Conservation (phyloP, 2,888 invertebrate genomes). For the Xylocampa areola region DNA sequence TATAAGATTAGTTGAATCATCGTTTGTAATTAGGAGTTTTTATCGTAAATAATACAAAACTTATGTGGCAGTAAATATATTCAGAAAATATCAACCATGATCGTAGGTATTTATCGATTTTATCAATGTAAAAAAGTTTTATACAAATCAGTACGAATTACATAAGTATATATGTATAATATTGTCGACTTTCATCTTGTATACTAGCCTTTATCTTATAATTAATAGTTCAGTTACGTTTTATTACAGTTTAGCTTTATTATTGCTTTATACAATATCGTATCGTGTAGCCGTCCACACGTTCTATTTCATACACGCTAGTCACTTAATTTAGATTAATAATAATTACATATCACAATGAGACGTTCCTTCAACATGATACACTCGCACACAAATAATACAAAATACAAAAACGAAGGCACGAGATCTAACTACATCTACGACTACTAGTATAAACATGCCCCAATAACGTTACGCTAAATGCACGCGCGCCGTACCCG, state of each 20-base stretch:
- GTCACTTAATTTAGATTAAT: slow-evolving; percentile 89
- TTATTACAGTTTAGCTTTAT: slow-evolving; percentile 64
- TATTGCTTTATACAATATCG: slow-evolving; percentile 89
- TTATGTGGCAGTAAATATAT: slow-evolving; percentile 88
- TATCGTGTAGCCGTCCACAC: slow-evolving; percentile 84
- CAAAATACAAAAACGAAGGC: slow-evolving; percentile 86
- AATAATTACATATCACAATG: slow-evolving; percentile 90
- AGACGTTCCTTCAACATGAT: slow-evolving; percentile 86
- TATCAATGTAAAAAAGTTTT: slow-evolving; percentile 83
- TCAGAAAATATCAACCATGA: slow-evolving; percentile 88
- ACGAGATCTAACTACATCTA: slow-evolving; percentile 88
- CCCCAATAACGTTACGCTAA: slow-evolving; percentile 82
- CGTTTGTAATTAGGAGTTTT: slow-evolving; percentile 49
- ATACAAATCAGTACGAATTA: slow-evolving; percentile 79
- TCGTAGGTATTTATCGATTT: slow-evolving; percentile 76
- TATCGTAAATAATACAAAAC: slow-evolving; percentile 72
- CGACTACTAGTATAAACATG: slow-evolving; percentile 83
- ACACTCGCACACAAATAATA: slow-evolving; percentile 85
- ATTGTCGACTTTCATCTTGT: slow-evolving; percentile 81
- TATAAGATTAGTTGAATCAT: slow-evolving; percentile 54
- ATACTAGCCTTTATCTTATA: slow-evolving; percentile 80
- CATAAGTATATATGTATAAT: slow-evolving; percentile 69
- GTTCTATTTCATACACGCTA: slow-evolving; percentile 84
- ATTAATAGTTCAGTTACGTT: slow-evolving; percentile 76
- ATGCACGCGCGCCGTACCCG: slow-evolving; percentile 77